These are phyloP conservation scores for Cremastinae sp. DNA, from an alignment of 2,888 invertebrate genomes.

Conservation along the genomic window DNA sequence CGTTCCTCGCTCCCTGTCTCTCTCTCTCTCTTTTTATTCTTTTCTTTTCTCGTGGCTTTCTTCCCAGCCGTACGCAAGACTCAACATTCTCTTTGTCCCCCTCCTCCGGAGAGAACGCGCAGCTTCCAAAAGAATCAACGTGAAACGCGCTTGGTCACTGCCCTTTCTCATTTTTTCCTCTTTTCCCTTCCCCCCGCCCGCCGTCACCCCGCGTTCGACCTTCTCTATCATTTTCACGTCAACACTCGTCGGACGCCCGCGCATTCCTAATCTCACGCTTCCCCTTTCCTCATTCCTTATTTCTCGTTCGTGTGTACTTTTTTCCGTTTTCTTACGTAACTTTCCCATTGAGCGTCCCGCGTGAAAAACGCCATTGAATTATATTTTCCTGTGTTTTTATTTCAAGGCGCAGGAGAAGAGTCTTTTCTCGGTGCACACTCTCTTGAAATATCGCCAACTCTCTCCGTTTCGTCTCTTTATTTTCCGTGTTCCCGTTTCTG, in stretches of 20 bases:
- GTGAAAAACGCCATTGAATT: slow-evolving; percentile 21
- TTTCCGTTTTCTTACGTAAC: slow-evolving; percentile 23
- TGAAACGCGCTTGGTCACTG: slow-evolving; percentile 58
- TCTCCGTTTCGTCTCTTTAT: slow-evolving; percentile 1
- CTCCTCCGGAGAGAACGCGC: slow-evolving; percentile 21
- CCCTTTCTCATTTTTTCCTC: slow-evolving; percentile 47
- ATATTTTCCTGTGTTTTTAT: neutral
- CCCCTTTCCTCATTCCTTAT: no score
- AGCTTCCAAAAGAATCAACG: slow-evolving; percentile 42
- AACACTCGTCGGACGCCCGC: slow-evolving; percentile 49
- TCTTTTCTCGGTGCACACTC: slow-evolving; percentile 12
- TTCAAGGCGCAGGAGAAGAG: neutral
- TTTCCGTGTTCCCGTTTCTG: neutral
- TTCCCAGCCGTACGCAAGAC: slow-evolving; percentile 14
- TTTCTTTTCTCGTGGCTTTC: slow-evolving; percentile 8
- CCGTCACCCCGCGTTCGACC: slow-evolving; percentile 19
- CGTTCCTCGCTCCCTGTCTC: slow-evolving; percentile 11
- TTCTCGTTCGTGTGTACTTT: slow-evolving; percentile 15
- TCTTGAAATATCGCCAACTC: slow-evolving; percentile 7
- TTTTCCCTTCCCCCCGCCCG: neutral
- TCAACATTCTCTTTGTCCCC: slow-evolving; percentile 34
- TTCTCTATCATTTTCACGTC: slow-evolving; percentile 60
- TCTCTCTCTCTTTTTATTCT: slow-evolving; percentile 4
- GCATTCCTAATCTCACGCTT: slow-evolving; percentile 14
- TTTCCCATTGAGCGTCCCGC: slow-evolving; percentile 13